A percentile compares a stretch with the other conserved stretches of the same genome.
Evolutionary conservation across 2,888 invertebrate genomes (phyloP).

Genomic region (Norana najaformis): DNA sequence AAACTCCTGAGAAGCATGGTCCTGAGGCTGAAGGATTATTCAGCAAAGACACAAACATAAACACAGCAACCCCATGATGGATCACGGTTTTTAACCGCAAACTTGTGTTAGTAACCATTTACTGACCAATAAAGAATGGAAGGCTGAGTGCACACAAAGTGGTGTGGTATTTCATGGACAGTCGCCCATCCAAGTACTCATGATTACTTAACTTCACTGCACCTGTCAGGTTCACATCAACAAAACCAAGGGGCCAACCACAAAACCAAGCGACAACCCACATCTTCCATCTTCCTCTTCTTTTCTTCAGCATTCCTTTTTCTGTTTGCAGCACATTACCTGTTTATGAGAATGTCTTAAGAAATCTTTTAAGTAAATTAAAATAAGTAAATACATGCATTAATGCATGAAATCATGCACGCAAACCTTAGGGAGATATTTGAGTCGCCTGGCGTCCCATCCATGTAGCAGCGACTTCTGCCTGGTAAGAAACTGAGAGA

Average conservation of each 20-base stretch:
- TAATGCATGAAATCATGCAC: neutral
- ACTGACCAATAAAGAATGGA: neutral
- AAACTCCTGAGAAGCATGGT: neutral
- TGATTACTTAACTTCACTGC: neutral
- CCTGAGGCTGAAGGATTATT: neutral
- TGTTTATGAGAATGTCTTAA: neutral
- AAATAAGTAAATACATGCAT: neutral
- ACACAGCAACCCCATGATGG: neutral
- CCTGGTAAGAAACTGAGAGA: conserved; percentile 73
- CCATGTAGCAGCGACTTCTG: conserved; percentile 78
- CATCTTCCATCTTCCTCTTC: too few species aligned
- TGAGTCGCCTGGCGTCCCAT: conserved; percentile 75
- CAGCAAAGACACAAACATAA: neutral
- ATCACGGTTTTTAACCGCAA: neutral
- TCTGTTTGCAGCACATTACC: too few species aligned
- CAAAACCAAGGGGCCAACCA: neutral
- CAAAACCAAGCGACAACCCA: neutral
- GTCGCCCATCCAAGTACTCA: neutral
- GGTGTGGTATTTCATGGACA: neutral
- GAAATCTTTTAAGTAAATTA: neutral
- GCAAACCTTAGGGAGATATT: conserved; percentile 76
- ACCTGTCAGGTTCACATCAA: neutral
- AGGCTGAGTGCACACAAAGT: neutral
- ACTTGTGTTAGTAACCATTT: neutral
- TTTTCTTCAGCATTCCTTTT: too few species aligned